Percentiles rank a stretch among this genome's conserved stretches.
These are phyloP conservation scores for Theodoxus fluviatilis DNA, from an alignment of 2,888 invertebrate species.

Conservation along the genomic window DNA sequence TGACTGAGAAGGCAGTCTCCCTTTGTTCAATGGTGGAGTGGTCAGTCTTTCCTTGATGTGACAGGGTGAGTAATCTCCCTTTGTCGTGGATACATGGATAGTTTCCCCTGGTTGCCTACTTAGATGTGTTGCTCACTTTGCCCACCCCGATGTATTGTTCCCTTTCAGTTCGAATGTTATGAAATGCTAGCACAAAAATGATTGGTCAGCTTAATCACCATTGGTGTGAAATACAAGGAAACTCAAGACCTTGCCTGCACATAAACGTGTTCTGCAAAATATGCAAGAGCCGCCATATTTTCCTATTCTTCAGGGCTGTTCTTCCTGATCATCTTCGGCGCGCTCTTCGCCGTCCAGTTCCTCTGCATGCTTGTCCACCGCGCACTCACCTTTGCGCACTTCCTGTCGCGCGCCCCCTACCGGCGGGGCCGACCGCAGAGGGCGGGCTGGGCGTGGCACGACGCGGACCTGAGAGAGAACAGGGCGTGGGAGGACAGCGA, in stretches of 20 bases:
- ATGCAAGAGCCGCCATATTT: too few relatives aligned
- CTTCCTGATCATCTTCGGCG: slow-evolving; percentile 51
- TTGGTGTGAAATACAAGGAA: neutral
- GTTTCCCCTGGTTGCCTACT: neutral
- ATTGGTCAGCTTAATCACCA: neutral
- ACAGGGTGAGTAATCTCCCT: slow-evolving; percentile 43
- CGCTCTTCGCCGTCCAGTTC: slow-evolving; percentile 53
- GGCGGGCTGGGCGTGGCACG: slow-evolving; percentile 42
- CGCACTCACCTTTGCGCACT: slow-evolving; percentile 46
- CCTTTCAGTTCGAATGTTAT: slow-evolving; percentile 22
- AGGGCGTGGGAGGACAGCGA: slow-evolving; percentile 13
- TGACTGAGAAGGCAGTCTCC: too few relatives aligned
- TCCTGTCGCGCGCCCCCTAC: slow-evolving; percentile 52
- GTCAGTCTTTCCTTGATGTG: too few relatives aligned
- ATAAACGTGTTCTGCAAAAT: too few relatives aligned
- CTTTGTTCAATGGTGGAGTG: too few relatives aligned
- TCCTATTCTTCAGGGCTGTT: slow-evolving; percentile 41
- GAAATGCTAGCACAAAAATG: slow-evolving; percentile 6
- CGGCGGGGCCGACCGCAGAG: slow-evolving; percentile 38
- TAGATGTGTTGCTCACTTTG: neutral
- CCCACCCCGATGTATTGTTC: too few relatives aligned
- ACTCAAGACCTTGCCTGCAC: neutral
- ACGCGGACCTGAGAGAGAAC: neutral
- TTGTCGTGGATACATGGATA: too few relatives aligned
- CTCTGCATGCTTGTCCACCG: slow-evolving; percentile 53